Conservation (phyloP, 2,888 invertebrate genomes). For the Erannis defoliaria region DNA sequence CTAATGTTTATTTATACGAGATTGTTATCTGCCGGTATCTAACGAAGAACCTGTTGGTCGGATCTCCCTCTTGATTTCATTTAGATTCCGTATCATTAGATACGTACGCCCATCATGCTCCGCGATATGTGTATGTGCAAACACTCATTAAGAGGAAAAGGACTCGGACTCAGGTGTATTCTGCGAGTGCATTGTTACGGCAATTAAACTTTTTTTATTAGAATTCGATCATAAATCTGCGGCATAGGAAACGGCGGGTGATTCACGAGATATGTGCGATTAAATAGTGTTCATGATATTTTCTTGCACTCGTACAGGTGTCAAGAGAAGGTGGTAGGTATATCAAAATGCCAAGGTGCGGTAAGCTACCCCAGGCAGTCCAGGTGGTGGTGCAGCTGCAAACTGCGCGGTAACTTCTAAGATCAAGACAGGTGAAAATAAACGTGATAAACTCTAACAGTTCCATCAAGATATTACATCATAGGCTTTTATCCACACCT, state of each 20-base stretch:
- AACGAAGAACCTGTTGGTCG: constrained; percentile 50
- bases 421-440: constrained; percentile 20
- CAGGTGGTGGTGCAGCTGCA: constrained; percentile 31
- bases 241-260: too few relatives aligned
- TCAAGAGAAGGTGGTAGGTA: constrained; percentile 6
- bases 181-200: background rate
- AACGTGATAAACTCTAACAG: constrained; percentile 15
- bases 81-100: constrained; percentile 53
- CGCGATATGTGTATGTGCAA: constrained; percentile 35
- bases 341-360: constrained; percentile 25
- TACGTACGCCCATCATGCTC: constrained; percentile 42
- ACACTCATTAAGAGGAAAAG: constrained; percentile 14
- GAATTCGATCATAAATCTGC: background rate
- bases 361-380: constrained; percentile 10
- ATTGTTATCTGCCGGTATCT: constrained; percentile 36
- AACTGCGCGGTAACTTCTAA: constrained; percentile 16
- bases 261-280: too few relatives aligned
- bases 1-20: constrained; percentile 36
- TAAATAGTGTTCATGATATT: background rate
- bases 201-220: constrained; percentile 7
- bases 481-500: background rate
- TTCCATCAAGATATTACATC: constrained; percentile 5
- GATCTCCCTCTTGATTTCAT: constrained; percentile 59
- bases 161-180: background rate
- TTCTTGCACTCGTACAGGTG: background rate